Percentiles rank a stretch among this genome's conserved stretches.
Conservation (phyloP, 2,797 vertebrate species). For the Gallinago stenura region DNA sequence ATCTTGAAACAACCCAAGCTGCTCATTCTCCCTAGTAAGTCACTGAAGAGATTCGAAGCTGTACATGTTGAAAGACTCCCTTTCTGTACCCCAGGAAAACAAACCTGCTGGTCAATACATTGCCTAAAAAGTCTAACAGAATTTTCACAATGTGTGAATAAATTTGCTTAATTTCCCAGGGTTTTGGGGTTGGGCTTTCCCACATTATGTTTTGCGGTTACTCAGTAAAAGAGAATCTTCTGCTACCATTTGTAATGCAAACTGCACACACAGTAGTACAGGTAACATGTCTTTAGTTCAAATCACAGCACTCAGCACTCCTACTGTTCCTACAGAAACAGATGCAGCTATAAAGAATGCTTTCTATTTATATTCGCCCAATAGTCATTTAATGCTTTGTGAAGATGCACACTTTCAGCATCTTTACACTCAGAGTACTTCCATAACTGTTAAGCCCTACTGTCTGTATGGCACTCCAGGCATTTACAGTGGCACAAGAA, state of each 20-base stretch:
- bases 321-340: background rate
- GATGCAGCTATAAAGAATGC: background rate
- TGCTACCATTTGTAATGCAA: background rate
- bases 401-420: slow-evolving; percentile 20
- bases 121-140: background rate
- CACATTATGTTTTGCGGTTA: background rate
- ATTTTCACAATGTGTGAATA: background rate
- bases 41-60: background rate
- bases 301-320: background rate
- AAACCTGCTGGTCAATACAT: background rate
- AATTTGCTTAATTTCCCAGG: background rate
- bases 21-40: background rate
- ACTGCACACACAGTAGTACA: background rate
- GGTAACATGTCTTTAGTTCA: background rate
- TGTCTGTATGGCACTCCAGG: background rate
- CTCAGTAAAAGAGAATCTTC: background rate
- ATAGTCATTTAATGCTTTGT: background rate
- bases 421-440: background rate
- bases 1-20: background rate
- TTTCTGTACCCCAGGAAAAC: background rate
- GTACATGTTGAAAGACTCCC: background rate
- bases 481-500: background rate
- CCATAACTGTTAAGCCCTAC: background rate
- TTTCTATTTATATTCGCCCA: slow-evolving; percentile 17
- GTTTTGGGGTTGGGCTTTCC: fast-evolving